These are phyloP conservation scores for Tamandua tetradactyla DNA, from an alignment of 2,797 vertebrate species.

Conservation along the genomic window DNA sequence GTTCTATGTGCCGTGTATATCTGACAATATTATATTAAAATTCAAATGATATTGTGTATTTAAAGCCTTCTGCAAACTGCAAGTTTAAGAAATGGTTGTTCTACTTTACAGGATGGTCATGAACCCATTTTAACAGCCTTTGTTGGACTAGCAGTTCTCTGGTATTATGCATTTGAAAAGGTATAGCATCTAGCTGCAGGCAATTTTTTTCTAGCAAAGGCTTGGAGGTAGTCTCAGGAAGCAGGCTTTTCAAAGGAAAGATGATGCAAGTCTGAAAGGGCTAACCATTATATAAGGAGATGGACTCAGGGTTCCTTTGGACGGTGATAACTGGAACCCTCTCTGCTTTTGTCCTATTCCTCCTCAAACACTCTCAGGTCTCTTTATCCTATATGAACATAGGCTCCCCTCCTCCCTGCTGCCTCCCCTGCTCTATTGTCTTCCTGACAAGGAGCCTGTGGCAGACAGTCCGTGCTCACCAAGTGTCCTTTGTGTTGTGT, in stretches of 20 bases:
- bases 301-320: background rate
- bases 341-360: background rate
- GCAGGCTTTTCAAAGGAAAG: background rate
- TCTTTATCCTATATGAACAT: background rate
- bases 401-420: background rate
- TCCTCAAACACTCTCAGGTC: background rate
- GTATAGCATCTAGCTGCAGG: background rate
- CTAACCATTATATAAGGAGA: background rate
- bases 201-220: background rate
- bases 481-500: background rate
- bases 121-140: background rate
- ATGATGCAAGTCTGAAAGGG: background rate
- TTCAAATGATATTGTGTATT: background rate
- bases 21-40: background rate
- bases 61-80: background rate
- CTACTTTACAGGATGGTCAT: background rate
- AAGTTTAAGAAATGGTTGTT: background rate
- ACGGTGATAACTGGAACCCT: background rate
- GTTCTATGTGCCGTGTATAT: background rate
- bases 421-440: background rate
- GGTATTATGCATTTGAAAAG: background rate
- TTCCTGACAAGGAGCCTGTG: background rate
- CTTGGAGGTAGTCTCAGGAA: background rate
- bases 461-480: background rate
- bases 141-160: background rate